Evolutionary conservation across 2,888 invertebrate genomes (phyloP).

Genomic region (Halictus quadricinctus): DNA sequence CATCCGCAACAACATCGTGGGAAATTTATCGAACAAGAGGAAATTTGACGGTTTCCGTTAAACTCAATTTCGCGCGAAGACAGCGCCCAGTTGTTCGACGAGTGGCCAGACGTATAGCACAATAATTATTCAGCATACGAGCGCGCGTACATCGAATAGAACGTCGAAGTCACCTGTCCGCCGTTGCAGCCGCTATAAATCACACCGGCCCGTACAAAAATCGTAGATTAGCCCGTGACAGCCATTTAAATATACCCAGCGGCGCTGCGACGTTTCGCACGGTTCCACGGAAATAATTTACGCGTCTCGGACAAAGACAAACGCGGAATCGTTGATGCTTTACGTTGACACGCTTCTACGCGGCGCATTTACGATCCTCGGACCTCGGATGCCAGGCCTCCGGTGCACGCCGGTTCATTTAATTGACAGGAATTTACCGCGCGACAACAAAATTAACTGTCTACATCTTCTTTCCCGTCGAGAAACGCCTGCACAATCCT

Average conservation of each 20-base stretch:
- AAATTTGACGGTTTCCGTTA: too few relatives aligned
- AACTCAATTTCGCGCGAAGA: not conserved
- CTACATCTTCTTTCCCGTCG: not conserved
- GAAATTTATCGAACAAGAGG: too few relatives aligned
- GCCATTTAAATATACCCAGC: slow-evolving; percentile 19
- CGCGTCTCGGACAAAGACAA: slow-evolving; percentile 33
- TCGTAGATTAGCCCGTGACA: not conserved
- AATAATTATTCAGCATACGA: not conserved
- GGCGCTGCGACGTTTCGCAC: not conserved
- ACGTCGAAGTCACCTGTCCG: not conserved
- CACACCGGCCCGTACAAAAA: not conserved
- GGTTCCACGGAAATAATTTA: slow-evolving; percentile 32
- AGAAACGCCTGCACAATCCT: not conserved
- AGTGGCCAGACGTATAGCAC: not conserved
- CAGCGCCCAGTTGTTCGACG: not conserved
- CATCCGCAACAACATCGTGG: too few relatives aligned
- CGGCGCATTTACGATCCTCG: slow-evolving; percentile 18
- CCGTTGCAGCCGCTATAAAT: not conserved
- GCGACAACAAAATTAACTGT: slow-evolving; percentile 32
- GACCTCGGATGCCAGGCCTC: slow-evolving; percentile 20
- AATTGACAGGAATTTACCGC: slow-evolving; percentile 35
- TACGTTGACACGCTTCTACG: slow-evolving; percentile 40
- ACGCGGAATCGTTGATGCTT: slow-evolving; percentile 51
- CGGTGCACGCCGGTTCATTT: not conserved
- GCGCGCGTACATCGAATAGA: not conserved